Conservation (phyloP, 2,888 invertebrate species). For the Tenthredo notha region DNA sequence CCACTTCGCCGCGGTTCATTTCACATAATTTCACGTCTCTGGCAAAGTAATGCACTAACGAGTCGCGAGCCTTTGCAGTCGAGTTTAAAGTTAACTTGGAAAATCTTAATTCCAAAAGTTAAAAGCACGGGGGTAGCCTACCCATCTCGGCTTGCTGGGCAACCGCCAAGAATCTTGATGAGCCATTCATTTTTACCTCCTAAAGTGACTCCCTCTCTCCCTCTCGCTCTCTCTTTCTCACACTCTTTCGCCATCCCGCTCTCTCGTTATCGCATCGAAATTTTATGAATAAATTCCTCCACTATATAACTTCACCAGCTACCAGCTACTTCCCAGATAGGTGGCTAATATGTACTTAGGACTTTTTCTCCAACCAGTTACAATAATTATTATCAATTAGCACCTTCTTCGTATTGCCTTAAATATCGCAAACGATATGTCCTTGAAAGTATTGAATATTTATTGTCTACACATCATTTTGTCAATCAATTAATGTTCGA, state of each 20-base stretch:
- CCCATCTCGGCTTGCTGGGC: slow-evolving; percentile 29
- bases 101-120: slow-evolving; percentile 50
- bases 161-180: slow-evolving; percentile 46
- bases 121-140: slow-evolving; percentile 18
- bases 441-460: neutral
- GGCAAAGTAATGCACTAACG: slow-evolving; percentile 38
- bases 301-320: neutral
- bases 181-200: slow-evolving; percentile 37
- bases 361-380: neutral
- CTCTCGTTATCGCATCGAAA: slow-evolving; percentile 22
- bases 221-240: neutral
- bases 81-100: slow-evolving; percentile 34
- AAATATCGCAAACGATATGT: neutral
- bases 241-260: neutral
- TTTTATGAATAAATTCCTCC: slow-evolving; percentile 31
- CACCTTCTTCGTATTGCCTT: neutral
- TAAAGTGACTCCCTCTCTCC: slow-evolving; percentile 7
- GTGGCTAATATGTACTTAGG: neutral
- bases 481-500: neutral
- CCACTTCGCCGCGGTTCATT: slow-evolving; percentile 46
- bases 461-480: neutral
- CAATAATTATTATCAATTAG: neutral
- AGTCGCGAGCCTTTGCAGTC: slow-evolving; percentile 35
- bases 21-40: slow-evolving; percentile 41
- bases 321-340: neutral